A percentile compares a stretch with the other conserved stretches of the same genome.
These are phyloP conservation scores for Calephelis virginiensis DNA, from an alignment of 1,140 invertebrate genomes.

Conservation along the genomic window DNA sequence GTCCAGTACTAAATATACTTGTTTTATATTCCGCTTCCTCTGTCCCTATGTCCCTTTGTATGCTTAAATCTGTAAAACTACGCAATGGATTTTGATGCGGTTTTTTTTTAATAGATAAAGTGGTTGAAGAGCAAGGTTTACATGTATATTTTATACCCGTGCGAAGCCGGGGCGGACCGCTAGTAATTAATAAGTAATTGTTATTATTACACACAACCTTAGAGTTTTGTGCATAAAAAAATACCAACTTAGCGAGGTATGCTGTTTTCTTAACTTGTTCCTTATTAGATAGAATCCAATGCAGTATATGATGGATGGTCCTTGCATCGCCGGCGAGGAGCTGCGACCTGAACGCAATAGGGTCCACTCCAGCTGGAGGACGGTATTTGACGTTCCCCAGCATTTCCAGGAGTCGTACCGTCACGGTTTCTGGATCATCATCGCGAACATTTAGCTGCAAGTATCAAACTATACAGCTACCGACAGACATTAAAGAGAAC, in stretches of 20 bases:
- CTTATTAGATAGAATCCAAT: conserved; percentile 87
- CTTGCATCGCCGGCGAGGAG: conserved; percentile 86
- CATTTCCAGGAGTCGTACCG: conserved; percentile 69
- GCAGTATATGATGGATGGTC: conserved; percentile 87
- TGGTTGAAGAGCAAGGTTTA: too few species aligned
- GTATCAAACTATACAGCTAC: too few species aligned
- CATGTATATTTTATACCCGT: too few species aligned
- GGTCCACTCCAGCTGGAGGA: conserved; percentile 63
- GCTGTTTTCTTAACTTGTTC: conserved; percentile 88
- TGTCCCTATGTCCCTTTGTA: too few species aligned
- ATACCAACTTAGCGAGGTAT: conserved; percentile 84
- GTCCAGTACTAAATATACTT: too few species aligned
- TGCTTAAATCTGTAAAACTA: too few species aligned
- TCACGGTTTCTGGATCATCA: conserved; percentile 69
- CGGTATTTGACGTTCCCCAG: conserved; percentile 72
- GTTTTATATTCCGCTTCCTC: too few species aligned
- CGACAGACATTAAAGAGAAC: too few species aligned
- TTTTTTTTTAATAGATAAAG: too few species aligned
- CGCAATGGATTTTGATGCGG: too few species aligned
- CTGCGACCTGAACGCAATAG: conserved; percentile 82
- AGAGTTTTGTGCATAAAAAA: not conserved
- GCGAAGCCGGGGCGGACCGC: too few species aligned
- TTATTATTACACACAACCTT: not conserved
- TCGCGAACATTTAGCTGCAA: conserved; percentile 66
- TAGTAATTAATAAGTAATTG: too few species aligned